Conservation (phyloP, 2,888 invertebrate species). For the Drosophila atroscutellata region DNA sequence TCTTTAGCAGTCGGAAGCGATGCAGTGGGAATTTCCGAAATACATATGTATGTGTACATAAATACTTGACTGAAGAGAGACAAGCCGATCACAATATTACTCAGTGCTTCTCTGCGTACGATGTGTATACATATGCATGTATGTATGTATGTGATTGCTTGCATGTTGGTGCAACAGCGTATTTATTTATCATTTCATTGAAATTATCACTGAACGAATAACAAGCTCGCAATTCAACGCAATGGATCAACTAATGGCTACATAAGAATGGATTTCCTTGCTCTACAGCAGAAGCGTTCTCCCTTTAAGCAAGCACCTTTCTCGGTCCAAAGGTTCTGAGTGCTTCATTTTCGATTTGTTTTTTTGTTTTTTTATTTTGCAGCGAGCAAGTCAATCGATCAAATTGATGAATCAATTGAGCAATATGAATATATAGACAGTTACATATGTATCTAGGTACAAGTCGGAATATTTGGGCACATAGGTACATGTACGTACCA, state of each 20-base stretch:
- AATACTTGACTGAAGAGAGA: neutral
- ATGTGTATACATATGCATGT: neutral
- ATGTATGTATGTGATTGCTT: neutral
- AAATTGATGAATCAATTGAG: neutral
- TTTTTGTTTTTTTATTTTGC: neutral
- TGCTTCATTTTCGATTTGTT: neutral
- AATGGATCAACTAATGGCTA: neutral
- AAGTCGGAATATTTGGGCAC: neutral
- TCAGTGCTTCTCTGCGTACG: neutral
- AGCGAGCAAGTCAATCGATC: neutral
- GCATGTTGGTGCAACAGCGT: neutral
- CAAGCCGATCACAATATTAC: neutral
- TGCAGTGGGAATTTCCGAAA: slow-evolving; percentile 5
- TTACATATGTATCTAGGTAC: neutral
- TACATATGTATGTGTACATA: neutral
- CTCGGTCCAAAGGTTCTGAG: too few relatives aligned
- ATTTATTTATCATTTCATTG: neutral
- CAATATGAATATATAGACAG: neutral
- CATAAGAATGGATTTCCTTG: neutral
- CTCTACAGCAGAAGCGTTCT: neutral
- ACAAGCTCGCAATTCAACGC: neutral
- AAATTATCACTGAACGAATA: neutral
- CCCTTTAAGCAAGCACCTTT: neutral
- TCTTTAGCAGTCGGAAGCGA: neutral
- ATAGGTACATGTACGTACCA: neutral